Base-by-base conservation (phyloP, 2,888 invertebrate species). In the Pecten maximus region DNA sequence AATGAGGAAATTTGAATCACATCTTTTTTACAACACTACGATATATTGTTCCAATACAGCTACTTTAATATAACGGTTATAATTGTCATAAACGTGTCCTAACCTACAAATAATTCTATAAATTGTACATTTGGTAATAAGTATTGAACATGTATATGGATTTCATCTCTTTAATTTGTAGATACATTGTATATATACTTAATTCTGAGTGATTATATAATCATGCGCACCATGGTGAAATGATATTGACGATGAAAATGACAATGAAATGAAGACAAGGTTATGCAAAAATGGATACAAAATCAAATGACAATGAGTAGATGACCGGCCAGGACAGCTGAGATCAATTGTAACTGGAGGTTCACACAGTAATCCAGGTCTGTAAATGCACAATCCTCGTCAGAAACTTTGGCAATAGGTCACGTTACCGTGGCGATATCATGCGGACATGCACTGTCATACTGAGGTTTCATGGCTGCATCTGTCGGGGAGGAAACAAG, bases 381-480 rank as follows among this genome's bases (percentile, higher is more conserved):
- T 74, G 74, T 74, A 74, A 74, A 74, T 74, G 74, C 35, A 74
- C 28, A 35, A 74, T 16, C 74, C 74, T 74, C 35, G 35, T 74
- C 74, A 28, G 35, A 28, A 35, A 74, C 74, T 74, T 35, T 74
- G 74, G 74, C 74, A 74, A 74, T 6, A 74, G 74, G 35, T 74
- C 74, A 74, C 35, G 74, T 74, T 12, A 74, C 74, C 28, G 8
- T 74, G 74, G 12, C 12, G 74, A 74, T 74, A 74, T 74, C 74
- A 89, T 89, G 89, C 60, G 40, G 88, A 88, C 40, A 87, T 35
- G 86, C 86, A 88, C 87, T 90, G 92, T 95, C 94, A 95, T 87
- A 95, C 95, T 88, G 94, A 93, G 50, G 95, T 95, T 92, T 95
- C 95, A 94, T 95, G 93, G 93, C 95, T 95, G 93, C 94, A 94